phyloP scores from a whole-genome alignment of 2,797 vertebrate genomes.

The Mareca penelope region DNA sequence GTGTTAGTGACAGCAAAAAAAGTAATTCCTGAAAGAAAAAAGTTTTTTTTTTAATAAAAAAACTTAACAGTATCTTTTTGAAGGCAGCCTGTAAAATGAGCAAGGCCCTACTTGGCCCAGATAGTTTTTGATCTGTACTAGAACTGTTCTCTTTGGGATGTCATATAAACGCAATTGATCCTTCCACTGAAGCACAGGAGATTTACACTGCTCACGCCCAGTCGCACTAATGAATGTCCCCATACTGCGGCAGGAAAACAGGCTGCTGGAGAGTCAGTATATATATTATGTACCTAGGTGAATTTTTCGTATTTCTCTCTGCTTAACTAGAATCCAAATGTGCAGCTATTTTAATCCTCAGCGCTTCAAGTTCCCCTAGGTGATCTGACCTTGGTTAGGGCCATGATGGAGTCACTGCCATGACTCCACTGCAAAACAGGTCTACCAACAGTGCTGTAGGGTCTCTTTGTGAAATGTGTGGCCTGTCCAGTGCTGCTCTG shows the following conservation, averaged over 20 bases:
- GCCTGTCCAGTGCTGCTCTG: not conserved
- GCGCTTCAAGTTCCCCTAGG: not conserved
- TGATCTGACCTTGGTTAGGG: not conserved
- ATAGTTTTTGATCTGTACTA: not conserved
- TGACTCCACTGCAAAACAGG: not conserved
- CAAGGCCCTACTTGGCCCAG: not conserved
- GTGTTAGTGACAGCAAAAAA: not conserved
- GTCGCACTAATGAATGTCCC: not conserved
- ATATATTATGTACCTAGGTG: not conserved
- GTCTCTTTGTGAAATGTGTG: not conserved
- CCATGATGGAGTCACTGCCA: not conserved
- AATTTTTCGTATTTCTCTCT: not conserved
- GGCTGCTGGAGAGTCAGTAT: not conserved
- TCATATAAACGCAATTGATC: not conserved
- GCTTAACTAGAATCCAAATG: not conserved
- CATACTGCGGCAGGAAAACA: not conserved
- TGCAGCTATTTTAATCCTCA: not conserved
- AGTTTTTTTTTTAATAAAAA: not conserved
- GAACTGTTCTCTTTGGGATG: not conserved
- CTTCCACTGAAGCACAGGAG: not conserved
- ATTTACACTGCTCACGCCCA: not conserved
- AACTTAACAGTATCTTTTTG: not conserved
- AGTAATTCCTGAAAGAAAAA: not conserved
- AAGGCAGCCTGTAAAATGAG: not conserved
- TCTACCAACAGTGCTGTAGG: not conserved